Evolutionary conservation across 2,888 invertebrate species (phyloP).

Genomic region (Branchipolynoe longqiensis): DNA sequence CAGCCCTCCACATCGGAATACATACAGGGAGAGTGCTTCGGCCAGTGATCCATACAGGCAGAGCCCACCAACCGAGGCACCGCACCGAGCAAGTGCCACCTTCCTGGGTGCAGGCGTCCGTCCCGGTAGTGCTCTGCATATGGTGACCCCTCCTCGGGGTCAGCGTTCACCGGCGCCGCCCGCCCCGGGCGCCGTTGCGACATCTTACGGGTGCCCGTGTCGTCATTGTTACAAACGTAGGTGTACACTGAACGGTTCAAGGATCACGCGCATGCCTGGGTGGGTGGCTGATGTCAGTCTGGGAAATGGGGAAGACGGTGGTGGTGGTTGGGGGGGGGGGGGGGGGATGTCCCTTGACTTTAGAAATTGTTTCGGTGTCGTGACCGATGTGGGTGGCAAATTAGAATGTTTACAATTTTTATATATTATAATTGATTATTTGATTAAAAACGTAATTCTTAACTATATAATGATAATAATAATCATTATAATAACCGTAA

Average conservation of each 20-base stretch:
- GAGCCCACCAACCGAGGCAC: too few relatives aligned
- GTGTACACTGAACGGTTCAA: background rate
- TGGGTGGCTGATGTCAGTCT: background rate
- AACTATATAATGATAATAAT: too few relatives aligned
- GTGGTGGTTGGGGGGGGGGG: background rate
- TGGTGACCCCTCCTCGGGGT: slow-evolving; percentile 1
- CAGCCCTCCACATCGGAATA: too few relatives aligned
- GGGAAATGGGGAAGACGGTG: background rate
- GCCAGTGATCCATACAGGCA: too few relatives aligned
- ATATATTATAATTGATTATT: too few relatives aligned
- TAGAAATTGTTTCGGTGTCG: background rate
- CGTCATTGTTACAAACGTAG: slow-evolving; percentile 26
- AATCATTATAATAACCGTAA: too few relatives aligned
- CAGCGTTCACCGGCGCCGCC: background rate
- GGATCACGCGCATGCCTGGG: background rate
- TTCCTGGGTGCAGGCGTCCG: too few relatives aligned
- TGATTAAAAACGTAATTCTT: too few relatives aligned
- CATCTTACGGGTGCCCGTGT: slow-evolving; percentile 40
- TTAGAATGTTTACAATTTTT: too few relatives aligned
- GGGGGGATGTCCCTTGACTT: background rate
- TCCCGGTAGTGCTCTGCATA: too few relatives aligned
- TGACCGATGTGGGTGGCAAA: background rate
- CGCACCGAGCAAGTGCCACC: too few relatives aligned
- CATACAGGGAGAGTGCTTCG: too few relatives aligned
- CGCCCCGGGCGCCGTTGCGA: background rate